phyloP scores from a whole-genome alignment of 2,797 vertebrate genomes.

The Dendrocincla fuliginosa region DNA sequence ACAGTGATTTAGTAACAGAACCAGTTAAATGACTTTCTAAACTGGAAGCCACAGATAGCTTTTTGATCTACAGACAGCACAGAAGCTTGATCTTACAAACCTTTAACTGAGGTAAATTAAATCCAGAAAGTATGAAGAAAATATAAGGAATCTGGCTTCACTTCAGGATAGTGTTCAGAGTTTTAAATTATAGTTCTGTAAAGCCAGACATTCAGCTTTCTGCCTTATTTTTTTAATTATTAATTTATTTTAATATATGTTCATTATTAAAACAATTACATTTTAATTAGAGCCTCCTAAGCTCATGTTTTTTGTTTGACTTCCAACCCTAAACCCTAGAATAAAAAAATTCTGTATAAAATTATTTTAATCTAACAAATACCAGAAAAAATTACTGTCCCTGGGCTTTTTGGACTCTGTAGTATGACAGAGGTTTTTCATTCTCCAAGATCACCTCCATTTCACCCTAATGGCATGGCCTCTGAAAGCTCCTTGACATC shows the following conservation, averaged over 20 bases:
- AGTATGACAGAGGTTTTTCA: not conserved
- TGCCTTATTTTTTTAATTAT: not conserved
- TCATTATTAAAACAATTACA: not conserved
- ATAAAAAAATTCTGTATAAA: not conserved
- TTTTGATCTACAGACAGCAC: conserved; percentile 30
- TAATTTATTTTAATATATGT: not conserved
- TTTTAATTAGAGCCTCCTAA: not conserved
- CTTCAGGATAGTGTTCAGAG: not conserved
- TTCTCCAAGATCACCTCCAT: not conserved
- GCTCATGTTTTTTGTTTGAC: not conserved
- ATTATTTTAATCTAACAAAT: not conserved
- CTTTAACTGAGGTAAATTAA: not conserved
- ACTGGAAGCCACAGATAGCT: conserved; percentile 14
- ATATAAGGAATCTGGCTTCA: not conserved
- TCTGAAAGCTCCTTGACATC: not conserved
- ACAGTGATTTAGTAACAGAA: conserved; percentile 59
- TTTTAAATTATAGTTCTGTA: not conserved
- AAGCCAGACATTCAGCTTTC: not conserved
- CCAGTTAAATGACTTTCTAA: conserved; percentile 63
- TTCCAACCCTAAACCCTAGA: not conserved
- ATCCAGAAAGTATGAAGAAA: not conserved
- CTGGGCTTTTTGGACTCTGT: not conserved
- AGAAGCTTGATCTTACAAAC: not conserved
- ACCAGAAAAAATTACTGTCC: not conserved
- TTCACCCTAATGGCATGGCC: not conserved